Base-by-base conservation (phyloP, 1,140 invertebrate genomes). In the Euschistus heros region DNA sequence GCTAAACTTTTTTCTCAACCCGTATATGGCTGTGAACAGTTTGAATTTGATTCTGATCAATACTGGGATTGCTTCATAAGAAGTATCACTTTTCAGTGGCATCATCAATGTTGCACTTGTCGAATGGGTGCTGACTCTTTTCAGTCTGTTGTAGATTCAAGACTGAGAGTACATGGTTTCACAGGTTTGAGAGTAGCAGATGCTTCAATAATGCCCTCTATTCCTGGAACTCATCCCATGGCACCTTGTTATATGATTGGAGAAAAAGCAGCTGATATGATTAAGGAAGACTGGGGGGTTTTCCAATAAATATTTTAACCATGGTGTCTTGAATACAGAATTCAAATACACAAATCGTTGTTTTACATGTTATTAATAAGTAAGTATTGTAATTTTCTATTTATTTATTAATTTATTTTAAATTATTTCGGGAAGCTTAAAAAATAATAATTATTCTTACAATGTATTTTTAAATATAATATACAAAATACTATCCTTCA, bases 41-140 rank as follows among this genome's bases (percentile, higher is more conserved):
- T 75, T 47, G 67, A 73, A 8, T 85, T 81, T 67, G 44, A 63
- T 17, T 13, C 10, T 4, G 59, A 61, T 18, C 81, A 81, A 2
- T 92, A 91, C 70, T 84, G 88, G 72, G 72, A 76, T 66, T 85
- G 83, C 70, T 80, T 79, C 65, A 70, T 82, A 2, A 74, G 74
- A 68, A 77, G 82, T 72, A 74, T 81, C 44, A 76, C 77, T 2
- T 72, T 78, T n/a, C 77, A 78, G 0, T 71, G 78, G 10, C 81
- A 79, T 68, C 81, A 83, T 73, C 80, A 80, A 27, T 74, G 75
- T 0, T 79, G 81, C 0, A 81, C 80, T 10, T 80, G 79, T 68
- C 81, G 79, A 72, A 84, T 84, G 82, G 82, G 82, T n/a, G 70
- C 61, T 30, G 80, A 82, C 68, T 26, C 63, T 3, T 71, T 68